phyloP scores from a whole-genome alignment of 1,140 invertebrate genomes.

The Aradophagus sp. region DNA sequence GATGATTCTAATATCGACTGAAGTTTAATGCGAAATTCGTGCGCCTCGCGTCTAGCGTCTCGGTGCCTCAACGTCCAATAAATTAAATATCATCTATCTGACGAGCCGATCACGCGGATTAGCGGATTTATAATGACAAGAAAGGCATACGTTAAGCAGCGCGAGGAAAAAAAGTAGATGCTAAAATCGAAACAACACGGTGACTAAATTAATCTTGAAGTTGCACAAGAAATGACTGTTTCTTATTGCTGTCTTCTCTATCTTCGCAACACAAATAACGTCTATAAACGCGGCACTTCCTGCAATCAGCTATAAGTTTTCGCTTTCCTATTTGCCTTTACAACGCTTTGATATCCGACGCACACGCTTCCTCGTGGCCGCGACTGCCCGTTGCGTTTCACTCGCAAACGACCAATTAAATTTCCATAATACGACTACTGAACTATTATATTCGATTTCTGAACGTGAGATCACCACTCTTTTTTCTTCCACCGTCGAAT shows the following conservation, averaged over 20 bases:
- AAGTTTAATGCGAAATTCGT: too few species aligned
- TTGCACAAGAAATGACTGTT: slow-evolving; percentile 44
- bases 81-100: too few species aligned
- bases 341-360: slow-evolving; percentile 32
- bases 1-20: too few species aligned
- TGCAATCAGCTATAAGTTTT: slow-evolving; percentile 57
- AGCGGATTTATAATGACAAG: too few species aligned
- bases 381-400: slow-evolving; percentile 49
- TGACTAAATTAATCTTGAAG: slow-evolving; percentile 38
- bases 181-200: slow-evolving; percentile 2
- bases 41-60: too few species aligned
- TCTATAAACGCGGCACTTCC: slow-evolving; percentile 54
- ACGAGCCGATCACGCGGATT: too few species aligned
- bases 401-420: slow-evolving; percentile 58
- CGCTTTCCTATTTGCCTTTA: slow-evolving; percentile 54
- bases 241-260: slow-evolving; percentile 45
- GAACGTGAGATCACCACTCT: slow-evolving; percentile 37
- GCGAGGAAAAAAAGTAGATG: too few species aligned
- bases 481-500: slow-evolving; percentile 40
- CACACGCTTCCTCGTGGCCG: slow-evolving; percentile 34
- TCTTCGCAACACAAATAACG: slow-evolving; percentile 49
- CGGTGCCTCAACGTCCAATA: too few species aligned
- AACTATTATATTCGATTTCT: slow-evolving; percentile 56
- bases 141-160: too few species aligned
- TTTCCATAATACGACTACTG: slow-evolving; percentile 56